phyloP scores from a whole-genome alignment of 1,140 invertebrate species.

The Ptiloglossa arizonensis region DNA sequence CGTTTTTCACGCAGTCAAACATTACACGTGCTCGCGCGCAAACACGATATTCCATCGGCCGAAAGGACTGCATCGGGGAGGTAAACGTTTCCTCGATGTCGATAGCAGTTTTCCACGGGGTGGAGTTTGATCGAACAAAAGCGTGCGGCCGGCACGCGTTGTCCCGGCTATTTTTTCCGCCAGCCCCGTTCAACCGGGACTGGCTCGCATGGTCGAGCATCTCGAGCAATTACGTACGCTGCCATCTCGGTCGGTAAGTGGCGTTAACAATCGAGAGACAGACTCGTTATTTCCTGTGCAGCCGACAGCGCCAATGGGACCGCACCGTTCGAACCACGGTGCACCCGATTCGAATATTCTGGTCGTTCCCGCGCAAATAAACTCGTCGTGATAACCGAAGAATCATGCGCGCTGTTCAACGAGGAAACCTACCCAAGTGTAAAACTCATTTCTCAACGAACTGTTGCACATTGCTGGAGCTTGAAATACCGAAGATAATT shows the following conservation, averaged over 20 bases:
- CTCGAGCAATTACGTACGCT: slow-evolving; percentile 30
- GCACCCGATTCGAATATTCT: slow-evolving; percentile 46
- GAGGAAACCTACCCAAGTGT: too few species aligned
- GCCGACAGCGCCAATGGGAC: slow-evolving; percentile 36
- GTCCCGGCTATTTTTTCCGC: slow-evolving; percentile 1
- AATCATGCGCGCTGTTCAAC: too few species aligned
- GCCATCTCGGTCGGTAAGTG: background rate
- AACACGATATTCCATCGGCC: background rate
- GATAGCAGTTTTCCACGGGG: slow-evolving; percentile 7
- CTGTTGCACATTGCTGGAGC: too few species aligned
- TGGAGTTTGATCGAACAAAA: slow-evolving; percentile 8
- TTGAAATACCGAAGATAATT: too few species aligned
- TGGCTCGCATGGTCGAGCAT: slow-evolving; percentile 18
- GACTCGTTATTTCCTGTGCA: slow-evolving; percentile 32
- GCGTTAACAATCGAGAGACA: slow-evolving; percentile 35
- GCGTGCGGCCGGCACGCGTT: background rate
- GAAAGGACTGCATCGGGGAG: background rate
- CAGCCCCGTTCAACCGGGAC: slow-evolving; percentile 1
- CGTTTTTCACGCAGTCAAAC: slow-evolving; percentile 23
- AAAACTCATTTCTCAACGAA: too few species aligned
- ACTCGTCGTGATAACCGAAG: too few species aligned
- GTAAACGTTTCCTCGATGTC: background rate
- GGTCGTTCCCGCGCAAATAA: background rate
- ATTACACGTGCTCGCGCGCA: background rate
- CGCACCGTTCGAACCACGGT: slow-evolving; percentile 38